Evolutionary conservation across 2,113 vertebrate species (phyloP), one percentile per base, ranked within the genome.

Genomic region (Murina feae): DNA sequence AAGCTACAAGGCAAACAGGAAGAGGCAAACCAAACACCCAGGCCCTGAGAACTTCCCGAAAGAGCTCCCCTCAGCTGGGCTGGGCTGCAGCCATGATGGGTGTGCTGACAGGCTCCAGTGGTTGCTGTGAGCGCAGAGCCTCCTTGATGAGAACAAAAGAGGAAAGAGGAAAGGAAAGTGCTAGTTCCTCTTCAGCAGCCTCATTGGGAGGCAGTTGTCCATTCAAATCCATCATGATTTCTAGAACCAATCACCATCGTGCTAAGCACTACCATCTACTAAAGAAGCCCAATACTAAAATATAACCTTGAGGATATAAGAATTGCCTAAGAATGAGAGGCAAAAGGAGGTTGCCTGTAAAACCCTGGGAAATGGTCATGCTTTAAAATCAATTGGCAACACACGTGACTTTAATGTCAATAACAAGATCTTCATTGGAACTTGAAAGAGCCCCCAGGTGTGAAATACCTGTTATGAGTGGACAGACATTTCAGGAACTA

Each of bases 1-100:
- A 98, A 98, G 97, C 96, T 93, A 92, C 92, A 96, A 97, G 96
- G 98, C 97, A 98, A 98, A 98, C 98, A 98, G 98, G 98, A 99
- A 98, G 95, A 98, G 95, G 97, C 96, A 98, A 98, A 98, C 97
- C 98, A 98, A 98, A 98, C 96, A 98, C 97, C 86, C 68, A 95
- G 93, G 95, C 94, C 86, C 97, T 98, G 98, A 98, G 98, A 98
- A 98, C 97, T 98, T 98, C 98, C 98, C 97, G 88, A 97, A 97
- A 98, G 81, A 49, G 82, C 94, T 92, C 30, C 95, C 96, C 95
- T 96, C 86, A 44, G 85, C 94, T 92, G 68, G 86, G 95, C 92
- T 95, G 53, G 42, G 91, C 51, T 9, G 9, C 66, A 95, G 68
- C 66, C 83, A 2, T n/a, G 93, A 95, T 37, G 89, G 96, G 92